Conservation (phyloP, 2,113 vertebrate genomes). For the Proterorhinus semilunaris region DNA sequence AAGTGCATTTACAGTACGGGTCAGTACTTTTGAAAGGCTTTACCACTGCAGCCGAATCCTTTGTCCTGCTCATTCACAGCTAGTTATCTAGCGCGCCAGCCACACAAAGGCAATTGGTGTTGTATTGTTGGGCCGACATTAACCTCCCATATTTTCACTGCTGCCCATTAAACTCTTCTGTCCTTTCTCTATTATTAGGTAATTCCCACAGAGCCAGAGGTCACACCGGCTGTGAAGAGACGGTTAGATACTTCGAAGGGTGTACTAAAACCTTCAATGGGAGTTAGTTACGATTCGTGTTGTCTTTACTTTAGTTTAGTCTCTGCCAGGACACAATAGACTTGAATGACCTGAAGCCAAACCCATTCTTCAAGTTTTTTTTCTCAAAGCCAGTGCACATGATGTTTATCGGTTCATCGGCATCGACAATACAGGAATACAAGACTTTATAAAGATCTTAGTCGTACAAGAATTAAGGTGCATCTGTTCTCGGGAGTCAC, state of each 20-base stretch:
- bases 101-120: slow-evolving; percentile 70
- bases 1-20: slow-evolving; percentile 79
- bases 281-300: slow-evolving; percentile 56
- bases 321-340: slow-evolving; percentile 34
- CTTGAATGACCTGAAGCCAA: slow-evolving; percentile 16
- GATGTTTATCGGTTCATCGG: slow-evolving; percentile 25
- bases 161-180: slow-evolving; percentile 65
- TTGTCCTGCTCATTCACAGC: slow-evolving; percentile 72
- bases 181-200: slow-evolving; percentile 59
- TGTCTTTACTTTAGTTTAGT: slow-evolving; percentile 28
- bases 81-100: slow-evolving; percentile 58
- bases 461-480: too few species aligned
- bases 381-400: slow-evolving; percentile 32
- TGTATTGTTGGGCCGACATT: slow-evolving; percentile 73
- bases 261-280: slow-evolving; percentile 41
- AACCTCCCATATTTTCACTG: slow-evolving; percentile 72
- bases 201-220: slow-evolving; percentile 56
- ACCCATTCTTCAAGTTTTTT: slow-evolving; percentile 40
- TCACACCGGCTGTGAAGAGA: slow-evolving; percentile 43
- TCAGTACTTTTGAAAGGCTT: slow-evolving; percentile 81
- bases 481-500: too few species aligned
- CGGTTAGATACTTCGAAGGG: slow-evolving; percentile 37
- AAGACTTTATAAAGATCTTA: slow-evolving; percentile 36
- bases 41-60: slow-evolving; percentile 75
- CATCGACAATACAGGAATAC: neutral